These are phyloP conservation scores for Stichodactyla helianthus DNA, from an alignment of 64 coral and sea anemone genomes.

Conservation along the genomic window DNA sequence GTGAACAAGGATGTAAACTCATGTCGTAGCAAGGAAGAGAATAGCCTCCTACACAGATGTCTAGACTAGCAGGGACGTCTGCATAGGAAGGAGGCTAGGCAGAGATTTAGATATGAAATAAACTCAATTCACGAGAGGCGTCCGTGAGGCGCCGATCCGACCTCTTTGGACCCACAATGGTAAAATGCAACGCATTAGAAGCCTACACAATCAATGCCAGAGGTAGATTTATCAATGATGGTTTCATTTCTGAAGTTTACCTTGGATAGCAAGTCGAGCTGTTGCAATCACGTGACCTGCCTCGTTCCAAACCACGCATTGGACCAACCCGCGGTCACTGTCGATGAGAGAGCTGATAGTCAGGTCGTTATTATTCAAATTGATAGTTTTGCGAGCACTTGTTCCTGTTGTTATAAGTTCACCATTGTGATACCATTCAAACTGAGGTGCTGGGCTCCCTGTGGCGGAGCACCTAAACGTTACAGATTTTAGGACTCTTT, in stretches of 20 bases:
- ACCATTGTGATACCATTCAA: conserved; percentile 82
- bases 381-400: conserved; percentile 30
- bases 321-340: conserved; percentile 57
- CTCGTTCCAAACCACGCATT: conserved; percentile 70
- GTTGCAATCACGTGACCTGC: conserved; percentile 51
- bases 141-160: too few relatives aligned
- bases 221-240: too few relatives aligned
- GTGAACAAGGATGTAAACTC: too few relatives aligned
- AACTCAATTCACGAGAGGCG: too few relatives aligned
- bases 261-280: conserved; percentile 43
- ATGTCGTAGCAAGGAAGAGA: too few relatives aligned
- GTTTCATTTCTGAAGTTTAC: conserved; percentile 17
- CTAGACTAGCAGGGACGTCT: too few relatives aligned
- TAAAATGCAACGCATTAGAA: too few relatives aligned
- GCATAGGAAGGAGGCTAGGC: too few relatives aligned
- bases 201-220: too few relatives aligned
- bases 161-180: too few relatives aligned
- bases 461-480: conserved; percentile 56
- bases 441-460: conserved; percentile 49
- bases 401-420: conserved; percentile 16
- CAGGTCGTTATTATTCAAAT: conserved; percentile 32
- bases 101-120: too few relatives aligned
- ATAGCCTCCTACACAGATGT: too few relatives aligned
- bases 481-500: not conserved
- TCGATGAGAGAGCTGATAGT: conserved; percentile 52